Base-by-base conservation (phyloP, 2,113 vertebrate genomes). In the Clarias gariepinus region DNA sequence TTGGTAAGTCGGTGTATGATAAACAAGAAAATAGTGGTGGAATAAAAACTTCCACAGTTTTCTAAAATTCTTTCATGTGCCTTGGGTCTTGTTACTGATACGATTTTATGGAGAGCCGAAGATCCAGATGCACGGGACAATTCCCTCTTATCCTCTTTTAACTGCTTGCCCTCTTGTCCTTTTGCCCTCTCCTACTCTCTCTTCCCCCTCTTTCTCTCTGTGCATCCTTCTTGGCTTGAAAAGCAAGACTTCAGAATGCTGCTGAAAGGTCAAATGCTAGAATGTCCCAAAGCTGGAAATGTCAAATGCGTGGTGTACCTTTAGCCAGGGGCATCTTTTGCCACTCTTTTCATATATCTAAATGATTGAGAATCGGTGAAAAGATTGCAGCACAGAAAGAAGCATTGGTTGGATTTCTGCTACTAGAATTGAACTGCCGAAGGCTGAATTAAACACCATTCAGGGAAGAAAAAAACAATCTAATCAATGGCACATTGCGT, bases 311-410 rank as follows among this genome's bases (percentile, higher is more conserved):
- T 28, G 52, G 69, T 82, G 83, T 69, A 41, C 58, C 52, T 87
- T 76, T 85, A 86, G 80, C 88, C 82, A 1, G 79, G 21, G 87
- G 85, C 85, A 15, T 60, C 25, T 77, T 19, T 64, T 19, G 52
- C 12, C 10, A 3, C 66, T 85, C 55, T 55, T 64, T 77, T 86
- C 88, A 89, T 82, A 85, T 87, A 63, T 73, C 68, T 86, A 53
- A 88, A 89, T 90, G 80, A 91, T 87, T 90, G 90, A 90, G n/a
- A 78, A 55, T 53, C 25, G 3, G 25, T 28, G 55, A 52, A 76
- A 78, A 53, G 23, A 78, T 7, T 10, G 58, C 8, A 33, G 41
- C 73, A 76, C 10, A 76, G n/a, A 12, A 47, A 74, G 36, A 41
- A 21, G 23, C 30, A n/a, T 52, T 15, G 18, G 25, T 58, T 33